Evolutionary conservation across 2,113 vertebrate genomes (phyloP).

Genomic region (Oophaga pumilio): DNA sequence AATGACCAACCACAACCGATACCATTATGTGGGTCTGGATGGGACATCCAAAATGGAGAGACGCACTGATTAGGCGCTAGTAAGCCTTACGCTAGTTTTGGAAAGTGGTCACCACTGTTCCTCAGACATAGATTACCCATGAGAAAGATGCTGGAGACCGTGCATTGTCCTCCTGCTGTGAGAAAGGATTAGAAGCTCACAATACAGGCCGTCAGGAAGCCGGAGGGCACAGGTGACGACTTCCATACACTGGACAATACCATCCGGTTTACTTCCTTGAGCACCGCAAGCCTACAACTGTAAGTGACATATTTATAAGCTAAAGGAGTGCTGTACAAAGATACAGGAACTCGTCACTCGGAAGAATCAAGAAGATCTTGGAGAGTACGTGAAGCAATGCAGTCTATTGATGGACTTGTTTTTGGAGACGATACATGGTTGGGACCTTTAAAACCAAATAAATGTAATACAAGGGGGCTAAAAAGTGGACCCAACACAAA

Average conservation of each 20-base stretch:
- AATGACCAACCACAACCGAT: no score
- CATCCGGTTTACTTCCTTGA: constrained; percentile 27
- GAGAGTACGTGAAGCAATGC: not conserved
- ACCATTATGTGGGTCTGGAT: no score
- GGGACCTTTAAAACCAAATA: no score
- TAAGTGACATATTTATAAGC: not conserved
- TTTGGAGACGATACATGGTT: no score
- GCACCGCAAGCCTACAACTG: not conserved
- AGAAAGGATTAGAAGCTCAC: not conserved
- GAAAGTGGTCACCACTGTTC: not conserved
- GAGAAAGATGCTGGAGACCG: not conserved
- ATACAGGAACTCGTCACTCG: not conserved
- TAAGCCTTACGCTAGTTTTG: no score
- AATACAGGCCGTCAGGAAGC: not conserved
- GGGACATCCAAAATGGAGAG: no score
- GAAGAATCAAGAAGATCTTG: not conserved
- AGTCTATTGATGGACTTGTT: no score
- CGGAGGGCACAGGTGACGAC: constrained; percentile 15
- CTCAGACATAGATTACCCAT: not conserved
- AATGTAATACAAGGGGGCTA: no score
- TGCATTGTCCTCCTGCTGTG: not conserved
- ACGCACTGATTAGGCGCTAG: no score
- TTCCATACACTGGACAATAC: constrained; percentile 26
- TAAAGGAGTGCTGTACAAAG: not conserved
- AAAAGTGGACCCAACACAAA: no score